Evolutionary conservation across 2,797 vertebrate species (phyloP), one percentile per base, ranked within the genome.

Genomic region (Mus caroli): DNA sequence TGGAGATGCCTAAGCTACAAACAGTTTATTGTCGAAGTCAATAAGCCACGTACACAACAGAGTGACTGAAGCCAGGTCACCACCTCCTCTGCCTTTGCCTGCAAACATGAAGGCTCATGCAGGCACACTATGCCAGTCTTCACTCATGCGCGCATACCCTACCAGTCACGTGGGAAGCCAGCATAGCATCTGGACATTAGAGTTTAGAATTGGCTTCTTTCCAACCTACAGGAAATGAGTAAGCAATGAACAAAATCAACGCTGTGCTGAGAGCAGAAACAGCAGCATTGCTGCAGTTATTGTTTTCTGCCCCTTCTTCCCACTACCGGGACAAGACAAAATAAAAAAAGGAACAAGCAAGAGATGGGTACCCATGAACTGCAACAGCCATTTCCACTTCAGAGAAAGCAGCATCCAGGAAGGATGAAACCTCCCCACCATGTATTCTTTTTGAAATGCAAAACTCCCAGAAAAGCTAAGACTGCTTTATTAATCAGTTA

Each of bases 11-110:
- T 92, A 76, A 95, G 78, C 73, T 73, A 90, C 77, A 64, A 82
- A 94, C 24, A 92, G 77, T 80, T 80, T 71, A 91, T 78, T 96
- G 80, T n/a, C 71, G 64, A 50, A 90, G 92, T 43, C 75, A 92
- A 93, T 82, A 46, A 96, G 67, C 84, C 67, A 22, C 92, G 60
- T 71, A 46, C 56, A 54, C 64, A 88, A 60, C 90, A 91, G 88
- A 50, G 26, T 34, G 76, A 91, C 58, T 67, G 73, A 90, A 69
- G 40, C 3, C 28, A 88, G 60, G 37, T 46, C 24, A 19, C 67
- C 11, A 11, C 60, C 52, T 93, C 88, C 24, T 90, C 64, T 40
- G 73, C 85, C 60, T 86, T 96, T 76, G 82, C 69, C 79, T 14
- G 0, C 52, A 92, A 89, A 95, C 50, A 37, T 7, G 14, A 64